A percentile compares a stretch with the other conserved stretches of the same genome.
Evolutionary conservation across 1,140 invertebrate genomes (phyloP).

Genomic region (Leptonema lineaticorne): DNA sequence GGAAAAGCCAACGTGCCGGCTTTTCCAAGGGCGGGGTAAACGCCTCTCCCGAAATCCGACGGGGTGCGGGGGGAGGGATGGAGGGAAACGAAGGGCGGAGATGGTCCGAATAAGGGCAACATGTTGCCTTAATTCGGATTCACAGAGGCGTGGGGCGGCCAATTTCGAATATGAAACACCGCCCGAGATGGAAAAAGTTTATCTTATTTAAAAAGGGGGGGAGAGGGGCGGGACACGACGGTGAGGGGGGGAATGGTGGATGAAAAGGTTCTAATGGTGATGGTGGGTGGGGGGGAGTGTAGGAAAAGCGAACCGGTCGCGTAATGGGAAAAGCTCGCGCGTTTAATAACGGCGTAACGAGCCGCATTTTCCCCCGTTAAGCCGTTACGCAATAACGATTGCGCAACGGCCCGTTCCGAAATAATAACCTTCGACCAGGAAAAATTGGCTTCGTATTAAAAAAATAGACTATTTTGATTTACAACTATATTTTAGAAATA

Average conservation of each 20-base stretch:
- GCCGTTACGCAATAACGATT: conserved; percentile 3
- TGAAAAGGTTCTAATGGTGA: too few relatives aligned
- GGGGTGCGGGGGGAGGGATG: conserved; percentile 7
- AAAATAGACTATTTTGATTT: too few relatives aligned
- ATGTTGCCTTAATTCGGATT: conserved; percentile 40
- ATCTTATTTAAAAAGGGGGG: conserved; percentile 13
- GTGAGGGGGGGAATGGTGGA: background rate
- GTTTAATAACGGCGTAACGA: conserved; percentile 11
- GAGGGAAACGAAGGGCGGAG: conserved; percentile 5
- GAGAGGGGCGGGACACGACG: background rate
- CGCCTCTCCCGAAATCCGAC: too few relatives aligned
- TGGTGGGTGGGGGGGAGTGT: background rate
- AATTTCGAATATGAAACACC: conserved; percentile 37
- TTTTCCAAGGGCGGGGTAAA: conserved; percentile 10
- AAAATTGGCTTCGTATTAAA: too few relatives aligned
- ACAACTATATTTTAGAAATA: too few relatives aligned
- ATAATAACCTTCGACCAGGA: too few relatives aligned
- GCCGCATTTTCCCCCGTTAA: background rate
- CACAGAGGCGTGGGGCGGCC: conserved; percentile 11
- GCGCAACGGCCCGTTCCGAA: background rate
- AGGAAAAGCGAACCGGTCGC: background rate
- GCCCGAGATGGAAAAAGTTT: conserved; percentile 32
- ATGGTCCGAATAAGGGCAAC: too few relatives aligned
- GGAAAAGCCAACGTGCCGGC: conserved; percentile 9
- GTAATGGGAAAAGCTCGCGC: background rate